Base-by-base conservation (phyloP, 2,888 invertebrate species). In the Sminthurinus aureus region DNA sequence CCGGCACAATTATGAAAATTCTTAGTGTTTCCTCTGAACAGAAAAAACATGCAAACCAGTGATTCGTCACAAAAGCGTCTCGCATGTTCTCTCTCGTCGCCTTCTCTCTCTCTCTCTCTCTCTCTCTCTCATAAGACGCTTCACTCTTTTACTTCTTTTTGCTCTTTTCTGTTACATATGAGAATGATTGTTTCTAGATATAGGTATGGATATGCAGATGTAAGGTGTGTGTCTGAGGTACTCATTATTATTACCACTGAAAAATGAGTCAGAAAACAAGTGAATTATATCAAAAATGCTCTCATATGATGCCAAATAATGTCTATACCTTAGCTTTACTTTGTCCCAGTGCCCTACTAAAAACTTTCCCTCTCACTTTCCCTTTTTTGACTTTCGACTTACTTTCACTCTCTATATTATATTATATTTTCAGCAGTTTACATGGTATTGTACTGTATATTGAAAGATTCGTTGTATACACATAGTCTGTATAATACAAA, bases 291-390 rank as follows among this genome's bases (percentile, higher is more conserved):
- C 20, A 3, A 71, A 22, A 22, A 22, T 22, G 20, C 71, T 11
- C 22, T 22, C 22, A 76, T 52, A 76, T 18, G 74, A 74, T 51
- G 26, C 74, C 74, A 18, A 52, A 51, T 52, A 9, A n/a, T 76
- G 76, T 52, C 20, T 76, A 6, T 76, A 20, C 20, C 76, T 76
- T 74, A 50, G 50, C 13, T 74, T n/a, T n/a, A n/a, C n/a, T 51
- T 9, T 79, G 79, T 18, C 79, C 79, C 79, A 79, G 79, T 79
- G 67, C 26, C 79, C 79, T 79, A 79, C 64, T 69, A 79, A 79
- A 79, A 67, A 69, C 69, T 79, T 69, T 69, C 79, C 69, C 69
- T 79, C 79, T 78, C 66, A 12, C 66, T 22, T 12, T 74, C 50
- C 12, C 74, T 76, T 51, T 76, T 20, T 52, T 18, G 38, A 38